A percentile compares a stretch with the other conserved stretches of the same genome.
phyloP scores from a whole-genome alignment of 1,140 invertebrate species.

The Heterodera schachtii region DNA sequence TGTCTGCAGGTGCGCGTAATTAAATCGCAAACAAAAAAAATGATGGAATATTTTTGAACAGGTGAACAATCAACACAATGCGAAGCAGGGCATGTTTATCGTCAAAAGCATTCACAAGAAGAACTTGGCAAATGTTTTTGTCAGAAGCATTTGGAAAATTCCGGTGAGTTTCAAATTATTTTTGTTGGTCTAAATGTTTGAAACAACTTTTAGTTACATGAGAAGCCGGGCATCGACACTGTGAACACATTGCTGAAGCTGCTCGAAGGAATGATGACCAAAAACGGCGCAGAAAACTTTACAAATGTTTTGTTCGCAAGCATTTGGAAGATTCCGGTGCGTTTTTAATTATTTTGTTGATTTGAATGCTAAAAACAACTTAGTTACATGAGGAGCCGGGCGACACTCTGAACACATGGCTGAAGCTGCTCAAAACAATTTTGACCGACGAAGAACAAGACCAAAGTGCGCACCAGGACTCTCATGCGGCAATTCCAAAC shows the following conservation, averaged over 20 bases:
- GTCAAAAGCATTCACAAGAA: constrained; percentile 37
- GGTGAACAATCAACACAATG: constrained; percentile 19
- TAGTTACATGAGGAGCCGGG: constrained; percentile 38
- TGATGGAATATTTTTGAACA: constrained; percentile 10
- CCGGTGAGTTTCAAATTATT: not conserved
- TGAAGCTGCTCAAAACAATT: constrained; percentile 33
- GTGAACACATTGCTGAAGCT: constrained; percentile 35
- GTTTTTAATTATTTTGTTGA: not conserved
- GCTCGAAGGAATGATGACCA: constrained; percentile 31
- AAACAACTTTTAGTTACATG: constrained; percentile 24
- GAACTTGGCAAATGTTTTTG: constrained; percentile 38
- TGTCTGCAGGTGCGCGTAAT: not conserved
- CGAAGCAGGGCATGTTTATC: constrained; percentile 22
- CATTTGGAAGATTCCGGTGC: constrained; percentile 31
- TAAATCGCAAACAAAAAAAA: not conserved
- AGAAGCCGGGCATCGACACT: constrained; percentile 37
- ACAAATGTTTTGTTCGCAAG: constrained; percentile 36
- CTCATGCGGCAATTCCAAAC: not conserved
- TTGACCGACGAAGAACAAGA: not conserved
- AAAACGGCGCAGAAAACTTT: constrained; percentile 14
- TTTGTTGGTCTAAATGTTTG: too few relatives aligned
- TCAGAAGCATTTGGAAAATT: constrained; percentile 37
- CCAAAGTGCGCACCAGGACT: not conserved
- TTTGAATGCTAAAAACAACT: not conserved
- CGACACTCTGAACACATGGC: constrained; percentile 35